Conservation (phyloP, 2,797 vertebrate species). For the Malacoraja senta region DNA sequence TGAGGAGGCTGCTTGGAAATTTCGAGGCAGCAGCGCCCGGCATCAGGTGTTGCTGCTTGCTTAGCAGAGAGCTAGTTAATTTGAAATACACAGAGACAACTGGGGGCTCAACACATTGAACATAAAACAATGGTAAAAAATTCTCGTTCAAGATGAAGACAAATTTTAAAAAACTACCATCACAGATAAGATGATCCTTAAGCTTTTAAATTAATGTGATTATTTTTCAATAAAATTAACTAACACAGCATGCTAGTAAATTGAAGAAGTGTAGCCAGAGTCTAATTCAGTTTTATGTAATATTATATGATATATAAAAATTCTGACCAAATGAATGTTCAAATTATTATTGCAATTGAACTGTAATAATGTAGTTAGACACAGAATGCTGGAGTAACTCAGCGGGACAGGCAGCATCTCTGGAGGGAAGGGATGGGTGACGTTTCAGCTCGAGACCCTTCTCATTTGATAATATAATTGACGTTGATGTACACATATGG, state of each 20-base stretch:
- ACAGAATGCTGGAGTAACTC: no score
- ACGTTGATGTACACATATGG: no score
- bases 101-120: not conserved
- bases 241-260: not conserved
- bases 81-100: constrained; percentile 36
- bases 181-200: not conserved
- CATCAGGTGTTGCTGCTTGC: constrained; percentile 60
- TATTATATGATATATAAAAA: not conserved
- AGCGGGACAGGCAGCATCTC: no score
- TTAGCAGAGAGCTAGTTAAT: constrained; percentile 67
- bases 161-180: not conserved
- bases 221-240: not conserved
- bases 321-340: not conserved
- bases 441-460: no score
- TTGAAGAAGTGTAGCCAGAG: not conserved
- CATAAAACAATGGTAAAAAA: not conserved
- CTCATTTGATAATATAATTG: no score
- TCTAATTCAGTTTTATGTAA: not conserved
- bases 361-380: not conserved
- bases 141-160: not conserved
- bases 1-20: constrained; percentile 62
- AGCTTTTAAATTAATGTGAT: not conserved
- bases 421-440: no score
- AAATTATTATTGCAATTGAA: constrained; percentile 12
- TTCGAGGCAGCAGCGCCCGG: constrained; percentile 74